Conservation (phyloP, 2,888 invertebrate genomes). For the Euphydryas editha region DNA sequence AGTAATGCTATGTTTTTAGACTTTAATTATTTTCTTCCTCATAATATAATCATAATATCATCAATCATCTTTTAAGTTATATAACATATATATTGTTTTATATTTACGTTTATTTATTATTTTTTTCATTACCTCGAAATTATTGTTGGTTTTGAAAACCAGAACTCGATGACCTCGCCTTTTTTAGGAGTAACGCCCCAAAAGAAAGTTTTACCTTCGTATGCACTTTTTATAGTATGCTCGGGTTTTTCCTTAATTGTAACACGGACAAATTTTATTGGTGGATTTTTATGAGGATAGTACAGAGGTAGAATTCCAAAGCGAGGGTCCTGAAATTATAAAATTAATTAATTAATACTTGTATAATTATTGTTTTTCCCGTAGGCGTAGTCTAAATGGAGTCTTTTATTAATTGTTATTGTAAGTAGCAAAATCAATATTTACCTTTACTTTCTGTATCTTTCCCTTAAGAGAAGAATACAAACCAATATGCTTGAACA, state of each 20-base stretch:
- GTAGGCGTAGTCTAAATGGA: too few relatives aligned
- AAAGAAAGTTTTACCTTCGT: conserved; percentile 93
- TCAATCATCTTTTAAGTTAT: too few relatives aligned
- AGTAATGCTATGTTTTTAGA: too few relatives aligned
- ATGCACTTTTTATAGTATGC: conserved; percentile 91
- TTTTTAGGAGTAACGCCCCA: conserved; percentile 95
- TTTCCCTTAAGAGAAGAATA: conserved; percentile 98
- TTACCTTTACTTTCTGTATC: conserved; percentile 95
- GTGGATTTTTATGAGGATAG: conserved; percentile 90
- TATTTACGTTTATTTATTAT: too few relatives aligned
- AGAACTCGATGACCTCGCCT: conserved; percentile 91
- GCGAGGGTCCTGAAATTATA: conserved; percentile 87
- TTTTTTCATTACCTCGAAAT: conserved; percentile 39
- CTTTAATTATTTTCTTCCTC: too few relatives aligned
- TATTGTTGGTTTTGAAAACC: conserved; percentile 88
- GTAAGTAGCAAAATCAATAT: not conserved
- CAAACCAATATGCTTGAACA: conserved; percentile 98
- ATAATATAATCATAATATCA: too few relatives aligned
- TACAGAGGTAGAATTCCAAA: conserved; percentile 92
- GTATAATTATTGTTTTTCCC: not conserved
- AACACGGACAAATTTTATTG: conserved; percentile 84
- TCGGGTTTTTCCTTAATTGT: conserved; percentile 91
- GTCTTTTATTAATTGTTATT: not conserved
- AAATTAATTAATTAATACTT: not conserved
- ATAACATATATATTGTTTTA: too few relatives aligned